phyloP scores from a whole-genome alignment of 2,113 vertebrate genomes.

The Osmerus eperlanus region DNA sequence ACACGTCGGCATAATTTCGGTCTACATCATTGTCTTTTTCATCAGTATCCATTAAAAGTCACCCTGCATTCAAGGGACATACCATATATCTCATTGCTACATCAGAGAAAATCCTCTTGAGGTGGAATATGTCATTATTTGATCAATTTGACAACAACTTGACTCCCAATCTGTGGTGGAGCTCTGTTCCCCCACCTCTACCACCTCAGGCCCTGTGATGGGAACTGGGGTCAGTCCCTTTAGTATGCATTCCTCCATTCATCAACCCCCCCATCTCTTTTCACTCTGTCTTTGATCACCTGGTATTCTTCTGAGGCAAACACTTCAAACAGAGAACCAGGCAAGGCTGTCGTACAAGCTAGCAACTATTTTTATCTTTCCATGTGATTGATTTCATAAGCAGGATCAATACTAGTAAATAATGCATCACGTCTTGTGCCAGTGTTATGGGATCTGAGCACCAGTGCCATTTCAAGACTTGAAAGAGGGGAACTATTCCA shows the following conservation, averaged over 20 bases:
- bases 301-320: constrained; percentile 62
- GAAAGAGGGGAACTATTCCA: constrained; percentile 37
- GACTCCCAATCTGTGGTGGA: neutral
- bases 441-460: constrained; percentile 50
- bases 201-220: constrained; percentile 23
- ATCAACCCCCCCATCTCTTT: constrained; percentile 52
- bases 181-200: constrained; percentile 1
- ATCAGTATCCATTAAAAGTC: too few species aligned
- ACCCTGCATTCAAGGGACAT: too few species aligned
- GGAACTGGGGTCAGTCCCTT: constrained; percentile 41
- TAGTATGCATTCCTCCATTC: constrained; percentile 56
- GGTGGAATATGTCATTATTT: neutral
- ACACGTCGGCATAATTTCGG: too few species aligned
- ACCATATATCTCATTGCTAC: too few species aligned
- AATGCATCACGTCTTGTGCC: constrained; percentile 57
- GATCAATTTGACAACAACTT: neutral
- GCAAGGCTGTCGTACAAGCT: constrained; percentile 55
- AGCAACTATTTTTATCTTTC: constrained; percentile 37
- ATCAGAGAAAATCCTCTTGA: too few species aligned
- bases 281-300: constrained; percentile 68
- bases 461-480: constrained; percentile 41
- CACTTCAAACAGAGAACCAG: constrained; percentile 65
- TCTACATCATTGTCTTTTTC: too few species aligned
- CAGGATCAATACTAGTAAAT: constrained; percentile 69
- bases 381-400: constrained; percentile 65